These are phyloP conservation scores for Marasmarcha lunaedactyla DNA, from an alignment of 2,888 invertebrate genomes.

Conservation along the genomic window DNA sequence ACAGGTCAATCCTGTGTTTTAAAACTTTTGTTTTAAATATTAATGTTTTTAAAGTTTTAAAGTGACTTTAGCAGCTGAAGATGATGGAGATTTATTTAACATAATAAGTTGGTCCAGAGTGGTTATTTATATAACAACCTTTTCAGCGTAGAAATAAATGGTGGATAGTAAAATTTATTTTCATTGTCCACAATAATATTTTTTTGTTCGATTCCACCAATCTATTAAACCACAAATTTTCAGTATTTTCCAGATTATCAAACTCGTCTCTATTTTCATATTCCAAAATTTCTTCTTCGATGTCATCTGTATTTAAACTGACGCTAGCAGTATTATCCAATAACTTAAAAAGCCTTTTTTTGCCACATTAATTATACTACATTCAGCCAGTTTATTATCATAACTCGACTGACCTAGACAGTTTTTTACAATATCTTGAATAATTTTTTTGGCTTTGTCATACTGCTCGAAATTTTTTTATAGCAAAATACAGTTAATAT, in stretches of 20 bases:
- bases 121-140: conserved; percentile 2
- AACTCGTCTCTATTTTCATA: not conserved
- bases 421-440: not conserved
- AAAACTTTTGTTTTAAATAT: too few species aligned
- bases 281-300: not conserved
- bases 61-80: too few species aligned
- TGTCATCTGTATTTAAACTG: too few species aligned
- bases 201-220: conserved; percentile 1
- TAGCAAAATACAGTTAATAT: conserved; percentile 3
- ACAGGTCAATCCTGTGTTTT: not conserved
- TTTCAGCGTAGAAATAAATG: not conserved
- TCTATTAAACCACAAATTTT: not conserved
- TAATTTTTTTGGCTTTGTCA: conserved; percentile 1
- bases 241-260: not conserved
- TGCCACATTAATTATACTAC: not conserved
- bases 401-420: not conserved
- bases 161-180: not conserved
- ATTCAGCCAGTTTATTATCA: not conserved
- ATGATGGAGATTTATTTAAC: too few species aligned
- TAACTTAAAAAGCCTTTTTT: not conserved
- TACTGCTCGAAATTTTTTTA: conserved; percentile 4
- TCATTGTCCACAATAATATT: not conserved
- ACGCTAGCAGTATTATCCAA: not conserved
- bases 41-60: too few species aligned
- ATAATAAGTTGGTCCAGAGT: conserved; percentile 1